Evolutionary conservation across 1,140 invertebrate genomes (phyloP), one percentile per base, ranked within the genome.

Genomic region (Drosophila guanche): DNA sequence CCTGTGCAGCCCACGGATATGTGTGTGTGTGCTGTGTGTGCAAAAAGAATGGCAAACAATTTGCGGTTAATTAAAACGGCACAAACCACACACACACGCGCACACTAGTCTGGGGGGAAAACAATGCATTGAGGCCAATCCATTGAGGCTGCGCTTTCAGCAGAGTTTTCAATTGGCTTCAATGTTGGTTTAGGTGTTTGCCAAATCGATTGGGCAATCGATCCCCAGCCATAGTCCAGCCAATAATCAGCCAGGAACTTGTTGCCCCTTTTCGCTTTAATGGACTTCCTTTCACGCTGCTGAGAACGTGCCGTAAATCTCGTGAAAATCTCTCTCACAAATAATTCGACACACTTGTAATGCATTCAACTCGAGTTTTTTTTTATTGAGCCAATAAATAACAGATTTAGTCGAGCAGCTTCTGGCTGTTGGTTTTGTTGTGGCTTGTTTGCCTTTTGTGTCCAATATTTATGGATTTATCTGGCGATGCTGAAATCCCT

Each of bases 331-430:
- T 54, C n/a, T 27, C 66, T 54, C n/a, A 20, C 27, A 40, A 25
- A 42, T 62, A 48, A 59, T 71, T 84, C 45, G 57, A 29, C 74
- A 54, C 69, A 78, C 79, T 70, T 80, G 77, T 70, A 68, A 79
- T 79, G 73, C 81, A 80, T 85, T 85, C 80, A 85, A 69, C 46
- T 20, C 73, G 62, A 80, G 77, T 66, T 80, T 84, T 85, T 66
- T 80, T 84, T 85, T 86, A 85, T 85, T 85, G 77, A 51, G 47
- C 51, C 65, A 86, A 85, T 85, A 85, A 85, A 86, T 86, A 85
- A 74, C 81, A 86, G 76, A 86, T 86, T 85, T 76, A 46, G 61
- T 55, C 43, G 41, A 33, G 43, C 56, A 59, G 50, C 37, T 47
- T 54, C 41, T 23, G 7, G 27, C 6, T 29, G 27, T 29, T 7